Base-by-base conservation (phyloP, 1,140 invertebrate genomes). In the Trissolcus basalis region DNA sequence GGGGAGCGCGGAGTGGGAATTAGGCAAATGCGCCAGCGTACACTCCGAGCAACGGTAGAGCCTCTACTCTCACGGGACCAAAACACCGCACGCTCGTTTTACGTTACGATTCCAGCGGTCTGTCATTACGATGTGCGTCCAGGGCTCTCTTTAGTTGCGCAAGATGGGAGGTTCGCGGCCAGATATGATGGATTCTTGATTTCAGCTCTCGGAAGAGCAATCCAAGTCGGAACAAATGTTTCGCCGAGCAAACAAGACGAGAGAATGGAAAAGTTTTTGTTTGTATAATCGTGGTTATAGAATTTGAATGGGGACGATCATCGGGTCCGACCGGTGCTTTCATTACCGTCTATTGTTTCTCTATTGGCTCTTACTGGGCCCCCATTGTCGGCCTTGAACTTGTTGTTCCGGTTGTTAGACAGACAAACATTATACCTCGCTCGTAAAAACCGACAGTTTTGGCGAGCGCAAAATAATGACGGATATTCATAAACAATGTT, bases 101-200 rank as follows among this genome's bases (percentile, higher is more conserved):
- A 87, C 81, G 83, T 80, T 83, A 85, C 82, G 83, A 63, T 78
- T 78, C 81, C 78, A 80, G 19, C 19, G 19, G 78, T 77, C 81
- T 79, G 80, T 80, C 75, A 81, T 81, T 83, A 83, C 70, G 77
- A 83, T 80, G 74, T 70, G 79, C 80, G 78, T 79, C 79, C 79
- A n/a, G 53, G 19, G 50, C 15, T 53, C 35, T 44, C 8, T 47
- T 77, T 63, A 77, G 80, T 85, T 76, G 60, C 55, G 60, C 32
- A 56, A 67, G 65, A 82, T 79, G 44, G 48, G 61, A 50, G 72
- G 79, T 83, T 79, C 78, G 54, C 16, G 64, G 79, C 4, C 0
- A n/a, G 50, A 47, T 53, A 64, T 41, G 58, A 58, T 47, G 47
- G 54, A 47, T 27, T 59, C 32, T 27, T 39, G 36, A 74, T 59